Percentiles rank a stretch among this genome's conserved stretches.
phyloP scores from a whole-genome alignment of 2,113 vertebrate species.

The Serilophus lunatus region DNA sequence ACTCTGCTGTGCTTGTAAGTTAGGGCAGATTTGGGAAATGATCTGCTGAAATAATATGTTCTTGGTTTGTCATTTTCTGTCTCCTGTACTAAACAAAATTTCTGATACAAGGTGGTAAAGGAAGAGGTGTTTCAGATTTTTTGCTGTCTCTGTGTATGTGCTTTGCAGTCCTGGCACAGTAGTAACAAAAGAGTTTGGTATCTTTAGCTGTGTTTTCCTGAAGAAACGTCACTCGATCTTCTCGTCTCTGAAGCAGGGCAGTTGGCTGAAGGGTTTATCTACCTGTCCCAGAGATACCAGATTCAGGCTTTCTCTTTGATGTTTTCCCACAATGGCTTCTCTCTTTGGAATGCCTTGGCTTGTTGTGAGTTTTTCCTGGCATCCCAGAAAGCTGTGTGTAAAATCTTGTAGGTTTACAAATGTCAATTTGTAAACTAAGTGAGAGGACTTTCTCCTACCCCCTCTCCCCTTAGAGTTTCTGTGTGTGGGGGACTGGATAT shows the following conservation, averaged over 20 bases:
- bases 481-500: not conserved
- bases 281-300: fast-evolving
- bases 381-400: not conserved
- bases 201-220: not conserved
- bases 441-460: not conserved
- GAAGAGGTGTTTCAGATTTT: not conserved
- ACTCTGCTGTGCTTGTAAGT: not conserved
- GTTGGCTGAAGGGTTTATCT: not conserved
- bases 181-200: not conserved
- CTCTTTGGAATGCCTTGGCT: not conserved
- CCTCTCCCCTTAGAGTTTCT: not conserved
- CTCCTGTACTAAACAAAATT: not conserved
- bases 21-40: fast-evolving
- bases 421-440: not conserved
- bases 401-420: not conserved
- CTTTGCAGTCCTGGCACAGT: not conserved
- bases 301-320: not conserved
- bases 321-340: not conserved
- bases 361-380: not conserved
- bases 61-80: not conserved
- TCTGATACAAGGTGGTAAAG: not conserved
- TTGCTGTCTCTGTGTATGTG: fast-evolving
- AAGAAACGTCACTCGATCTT: not conserved
- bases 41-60: not conserved
- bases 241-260: not conserved